Base-by-base conservation (phyloP, 2,888 invertebrate species). In the Caenorhabditis sulstoni region DNA sequence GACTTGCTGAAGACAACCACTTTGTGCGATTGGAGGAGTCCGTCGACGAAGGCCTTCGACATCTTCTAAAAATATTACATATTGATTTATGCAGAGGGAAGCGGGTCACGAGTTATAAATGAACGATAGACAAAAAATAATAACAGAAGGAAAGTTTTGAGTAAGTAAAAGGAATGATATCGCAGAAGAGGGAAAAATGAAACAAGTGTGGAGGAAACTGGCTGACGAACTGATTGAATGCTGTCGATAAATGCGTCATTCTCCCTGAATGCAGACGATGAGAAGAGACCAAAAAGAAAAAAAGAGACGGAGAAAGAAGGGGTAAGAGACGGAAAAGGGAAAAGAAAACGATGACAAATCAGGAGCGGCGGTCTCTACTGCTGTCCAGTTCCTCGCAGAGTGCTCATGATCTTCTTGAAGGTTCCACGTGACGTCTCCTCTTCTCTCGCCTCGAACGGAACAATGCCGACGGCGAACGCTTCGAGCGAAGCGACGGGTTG, bases 1-100 rank as follows among this genome's bases (percentile, higher is more conserved):
- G 93, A 92, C 91, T 97, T 97, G 0, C 96, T 96, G 91, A 96
- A 97, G 79, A 97, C 95, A 45, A 85, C 87, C 11, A 88, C 87
- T 55, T 87, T 86, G 64, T 81, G 70, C 35, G 80, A 67, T 65
- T 85, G 78, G 39, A 90, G 73, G 41, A 86, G 83, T 37, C 81
- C 81, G 53, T 88, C 84, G 44, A 89, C 88, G 77, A 87, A 90
- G 2, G 84, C 44, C 49, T 87, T 87, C n/a, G 80, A 86, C 47
- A 65, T 71, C 41, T 41, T 49, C 18, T 29, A 35, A 29, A 20
- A 22, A 71, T 55, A 16, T 1, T 7, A 44, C 29, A 29, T 29
- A 29, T 29, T 29, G n/a, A n/a, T 29, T 29, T 29, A 29, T 29
- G 29, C 4, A 29, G 29, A 29, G 4, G 11, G 41, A 3, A 41